These are phyloP conservation scores for Tragelaphus scriptus DNA, from an alignment of 2,113 vertebrate species.

Conservation along the genomic window DNA sequence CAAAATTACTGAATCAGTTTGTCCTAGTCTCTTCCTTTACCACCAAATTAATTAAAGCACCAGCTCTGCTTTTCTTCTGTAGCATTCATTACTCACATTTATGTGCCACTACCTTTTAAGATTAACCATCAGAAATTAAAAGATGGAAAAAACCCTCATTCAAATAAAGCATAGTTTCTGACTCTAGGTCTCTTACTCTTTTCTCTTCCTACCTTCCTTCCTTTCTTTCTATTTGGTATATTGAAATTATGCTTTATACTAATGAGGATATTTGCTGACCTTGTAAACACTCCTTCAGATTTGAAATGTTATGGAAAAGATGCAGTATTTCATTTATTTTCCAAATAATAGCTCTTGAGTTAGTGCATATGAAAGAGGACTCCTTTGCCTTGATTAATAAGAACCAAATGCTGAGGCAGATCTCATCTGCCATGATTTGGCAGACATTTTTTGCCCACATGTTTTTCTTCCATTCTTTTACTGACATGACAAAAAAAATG, in stretches of 20 bases:
- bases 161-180: neutral
- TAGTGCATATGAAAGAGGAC: neutral
- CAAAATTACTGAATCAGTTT: conserved; percentile 8
- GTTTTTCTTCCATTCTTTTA: neutral
- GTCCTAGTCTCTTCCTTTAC: neutral
- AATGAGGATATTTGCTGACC: neutral
- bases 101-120: neutral
- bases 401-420: neutral
- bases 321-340: neutral
- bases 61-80: neutral
- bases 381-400: neutral
- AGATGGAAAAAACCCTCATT: neutral
- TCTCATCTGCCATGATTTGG: neutral
- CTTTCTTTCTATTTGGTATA: neutral
- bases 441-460: neutral
- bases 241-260: neutral
- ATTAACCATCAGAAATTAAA: neutral
- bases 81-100: neutral
- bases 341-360: neutral
- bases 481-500: neutral
- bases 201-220: neutral
- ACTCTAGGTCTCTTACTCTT: neutral
- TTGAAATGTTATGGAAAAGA: neutral
- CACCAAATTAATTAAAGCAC: neutral
- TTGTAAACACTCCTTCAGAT: neutral